These are phyloP conservation scores for Oppia nitens DNA, from an alignment of 1,140 invertebrate species.

Conservation along the genomic window DNA sequence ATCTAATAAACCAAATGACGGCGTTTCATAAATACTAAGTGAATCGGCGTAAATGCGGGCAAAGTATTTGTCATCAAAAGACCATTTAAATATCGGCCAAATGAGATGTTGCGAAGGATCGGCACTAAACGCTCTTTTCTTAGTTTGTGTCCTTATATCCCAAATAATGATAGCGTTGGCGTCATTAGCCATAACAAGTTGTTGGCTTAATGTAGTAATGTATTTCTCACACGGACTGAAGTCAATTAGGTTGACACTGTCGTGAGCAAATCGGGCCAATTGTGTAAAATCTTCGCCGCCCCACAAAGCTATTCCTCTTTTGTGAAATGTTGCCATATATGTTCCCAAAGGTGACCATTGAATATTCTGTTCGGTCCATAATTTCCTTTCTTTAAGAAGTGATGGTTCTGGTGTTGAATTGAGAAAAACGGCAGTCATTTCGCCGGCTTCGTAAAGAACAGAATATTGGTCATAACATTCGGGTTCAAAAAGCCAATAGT, in stretches of 20 bases:
- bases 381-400: constrained; percentile 54
- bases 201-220: constrained; percentile 71
- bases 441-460: constrained; percentile 59
- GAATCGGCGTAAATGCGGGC: constrained; percentile 54
- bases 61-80: constrained; percentile 89
- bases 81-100: constrained; percentile 95
- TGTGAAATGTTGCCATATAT: constrained; percentile 88
- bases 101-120: constrained; percentile 39
- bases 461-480: constrained; percentile 91
- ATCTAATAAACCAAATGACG: constrained; percentile 76
- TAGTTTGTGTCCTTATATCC: constrained; percentile 78
- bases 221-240: constrained; percentile 97
- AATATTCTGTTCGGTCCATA: constrained; percentile 17
- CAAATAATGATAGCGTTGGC: constrained; percentile 61
- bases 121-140: constrained; percentile 74
- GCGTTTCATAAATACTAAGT: constrained; percentile 88
- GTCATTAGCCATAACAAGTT: constrained; percentile 25
- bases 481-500: constrained; percentile 75
- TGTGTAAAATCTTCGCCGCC: constrained; percentile 82
- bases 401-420: constrained; percentile 75
- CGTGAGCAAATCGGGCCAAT: constrained; percentile 76
- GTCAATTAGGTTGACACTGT: constrained; percentile 81
- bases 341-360: constrained; percentile 43
- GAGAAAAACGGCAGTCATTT: constrained; percentile 69
- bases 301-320: constrained; percentile 88